Base-by-base conservation (phyloP, 2,888 invertebrate genomes). In the Muschampia plurimacula region DNA sequence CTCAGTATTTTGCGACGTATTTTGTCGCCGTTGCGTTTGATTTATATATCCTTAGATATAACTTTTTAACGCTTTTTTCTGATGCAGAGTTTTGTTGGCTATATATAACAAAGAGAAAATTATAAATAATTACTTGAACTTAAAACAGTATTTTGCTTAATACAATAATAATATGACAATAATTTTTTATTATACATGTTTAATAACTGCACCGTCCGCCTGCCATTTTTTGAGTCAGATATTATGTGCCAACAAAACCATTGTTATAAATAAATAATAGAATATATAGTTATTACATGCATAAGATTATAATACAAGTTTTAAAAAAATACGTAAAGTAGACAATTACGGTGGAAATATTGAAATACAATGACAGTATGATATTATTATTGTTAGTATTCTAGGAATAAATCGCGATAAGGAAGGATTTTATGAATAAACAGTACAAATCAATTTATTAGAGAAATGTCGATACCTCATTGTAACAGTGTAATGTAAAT, bases 401-500 rank as follows among this genome's bases (percentile, higher is more conserved):
- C 22, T 72, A 72, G 72, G 49, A 62, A 67, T 60, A 49, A 66
- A 57, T 59, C 65, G 64, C 69, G 52, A 36, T 71, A 71, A 39
- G 70, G 22, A 62, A 44, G 57, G 66, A 67, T 66, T 69, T 71
- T 52, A 62, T 55, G 41, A 62, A 67, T 62, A 46, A 52, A 67
- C 72, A 72, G 72, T 72, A 72, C 72, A 72, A 72, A 62, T 69
- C 67, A 13, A 67, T 79, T 78, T 76, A 76, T 74, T 79, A 80
- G 78, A 74, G 67, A 76, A 83, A 81, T 65, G 84, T 82, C 82
- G 85, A 86, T 93, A 93, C 93, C 93, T 93, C 93, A 93, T 82
- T 81, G 77, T 80, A 82, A 91, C 92, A 92, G 90, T 87, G 91
- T 92, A 92, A 88, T 92, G 89, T 93, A 91, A 85, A 91, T 91